These are phyloP conservation scores for Bombylius major DNA, from an alignment of 2,888 invertebrate species.

Conservation along the genomic window DNA sequence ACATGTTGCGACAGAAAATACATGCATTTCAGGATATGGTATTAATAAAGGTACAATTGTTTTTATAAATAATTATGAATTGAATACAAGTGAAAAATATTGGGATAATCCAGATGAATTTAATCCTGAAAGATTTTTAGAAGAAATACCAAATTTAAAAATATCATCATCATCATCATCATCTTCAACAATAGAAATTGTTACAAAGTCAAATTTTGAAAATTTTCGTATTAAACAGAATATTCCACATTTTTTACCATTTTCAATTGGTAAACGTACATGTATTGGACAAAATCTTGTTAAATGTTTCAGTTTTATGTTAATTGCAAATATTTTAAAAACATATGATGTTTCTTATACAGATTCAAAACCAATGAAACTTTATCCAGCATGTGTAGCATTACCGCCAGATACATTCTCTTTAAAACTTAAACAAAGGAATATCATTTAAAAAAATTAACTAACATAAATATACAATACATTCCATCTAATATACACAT, in stretches of 20 bases:
- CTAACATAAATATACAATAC: no score
- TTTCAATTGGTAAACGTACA: constrained; percentile 75
- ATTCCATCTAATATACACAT: no score
- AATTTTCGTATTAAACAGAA: constrained; percentile 39
- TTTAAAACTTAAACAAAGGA: constrained; percentile 42
- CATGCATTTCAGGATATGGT: constrained; percentile 55
- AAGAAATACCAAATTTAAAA: constrained; percentile 17
- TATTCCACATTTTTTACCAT: constrained; percentile 65
- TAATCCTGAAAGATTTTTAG: constrained; percentile 62
- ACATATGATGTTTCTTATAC: constrained; percentile 52
- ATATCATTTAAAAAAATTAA: background rate
- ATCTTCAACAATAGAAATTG: constrained; percentile 3
- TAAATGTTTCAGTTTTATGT: constrained; percentile 60
- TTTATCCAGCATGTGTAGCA: constrained; percentile 58
- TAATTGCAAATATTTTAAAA: constrained; percentile 58
- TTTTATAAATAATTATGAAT: constrained; percentile 70
- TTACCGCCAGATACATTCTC: constrained; percentile 60
- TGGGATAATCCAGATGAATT: constrained; percentile 64
- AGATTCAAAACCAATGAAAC: constrained; percentile 41
- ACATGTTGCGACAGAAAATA: constrained; percentile 70
- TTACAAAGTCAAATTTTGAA: constrained; percentile 1
- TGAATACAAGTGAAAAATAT: constrained; percentile 59
- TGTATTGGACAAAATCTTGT: constrained; percentile 75
- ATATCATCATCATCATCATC: background rate
- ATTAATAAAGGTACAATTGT: constrained; percentile 67